Evolutionary conservation across 2,888 invertebrate genomes (phyloP), one percentile per base, ranked within the genome.

Genomic region (Drosophila formosana): DNA sequence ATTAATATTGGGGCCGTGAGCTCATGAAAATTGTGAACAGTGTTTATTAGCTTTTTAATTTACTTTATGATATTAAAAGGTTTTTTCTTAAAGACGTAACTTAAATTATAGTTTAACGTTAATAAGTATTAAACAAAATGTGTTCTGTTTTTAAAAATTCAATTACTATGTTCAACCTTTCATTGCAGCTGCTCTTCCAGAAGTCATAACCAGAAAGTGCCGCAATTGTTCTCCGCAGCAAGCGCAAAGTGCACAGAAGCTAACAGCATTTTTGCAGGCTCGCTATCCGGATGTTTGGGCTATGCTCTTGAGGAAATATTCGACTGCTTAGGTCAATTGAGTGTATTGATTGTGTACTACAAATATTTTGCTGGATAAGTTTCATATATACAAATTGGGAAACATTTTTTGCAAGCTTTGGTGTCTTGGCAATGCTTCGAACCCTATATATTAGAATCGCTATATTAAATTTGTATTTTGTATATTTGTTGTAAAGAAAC

Each of bases 201-300:
- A 94, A 89, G 94, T 94, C 26, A 91, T 94, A 47, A 92, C 93
- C 55, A 93, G 93, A 64, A 93, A 93, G 75, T 94, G 95, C 79
- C 82, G 91, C 45, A 90, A 92, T 26, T 95, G 95, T 79, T 93
- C 93, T 18, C 89, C 92, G 0, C 91, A 92, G 65, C 94, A 94
- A 83, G 89, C 92, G 2, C 89, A 91, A 11, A 94, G 94, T 81
- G 94, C 94, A 3, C 92, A 91, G 41, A 93, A 93, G 66, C 90
- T 94, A 30, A 93, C 94, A 8, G 85, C 91, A 41, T 94, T 94
- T 82, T 93, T 94, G 69, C 93, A 93, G 87, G 89, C 90, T 2
- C 92, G 93, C 62, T 93, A 94, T 91, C 94, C 94, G 2, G 91
- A 92, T 64, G 93, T 93, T 34, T 94, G 94, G 94, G 91, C 91